Conservation (phyloP, 1,140 invertebrate species). For the Leptonema lineaticorne region DNA sequence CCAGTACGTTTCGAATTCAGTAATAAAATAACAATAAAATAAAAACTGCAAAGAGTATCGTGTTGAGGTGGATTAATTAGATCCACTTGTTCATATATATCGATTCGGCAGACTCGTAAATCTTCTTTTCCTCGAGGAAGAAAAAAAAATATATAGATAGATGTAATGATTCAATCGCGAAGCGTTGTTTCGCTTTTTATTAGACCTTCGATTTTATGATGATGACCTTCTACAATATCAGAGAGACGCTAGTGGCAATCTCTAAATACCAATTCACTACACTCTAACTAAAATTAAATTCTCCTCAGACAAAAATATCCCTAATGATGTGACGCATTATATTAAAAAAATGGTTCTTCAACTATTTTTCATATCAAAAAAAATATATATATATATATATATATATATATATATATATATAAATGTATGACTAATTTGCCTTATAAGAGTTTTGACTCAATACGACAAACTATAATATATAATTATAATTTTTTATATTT, state of each 20-base stretch:
- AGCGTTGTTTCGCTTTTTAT: constrained; percentile 2
- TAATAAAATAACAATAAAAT: no score
- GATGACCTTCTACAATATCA: constrained; percentile 7
- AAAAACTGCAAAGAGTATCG: no score
- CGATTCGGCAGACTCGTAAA: no score
- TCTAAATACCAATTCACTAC: not conserved
- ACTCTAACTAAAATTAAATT: not conserved
- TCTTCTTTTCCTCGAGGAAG: no score
- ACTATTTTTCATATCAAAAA: not conserved
- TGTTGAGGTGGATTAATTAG: no score
- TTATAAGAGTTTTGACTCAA: no score
- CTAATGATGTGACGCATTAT: not conserved
- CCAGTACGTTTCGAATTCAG: no score
- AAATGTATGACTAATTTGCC: no score
- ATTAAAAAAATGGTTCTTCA: not conserved
- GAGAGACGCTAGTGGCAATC: constrained; percentile 4
- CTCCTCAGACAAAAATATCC: not conserved
- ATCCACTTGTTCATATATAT: no score
- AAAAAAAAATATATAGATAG: not conserved
- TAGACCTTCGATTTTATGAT: constrained; percentile 19
- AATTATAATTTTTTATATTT: no score
- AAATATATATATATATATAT: not conserved
- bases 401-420: not conserved
- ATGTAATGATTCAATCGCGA: no score
- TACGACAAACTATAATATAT: no score